phyloP scores from a whole-genome alignment of 1,140 invertebrate species.

The Muscidifurax raptorellus region DNA sequence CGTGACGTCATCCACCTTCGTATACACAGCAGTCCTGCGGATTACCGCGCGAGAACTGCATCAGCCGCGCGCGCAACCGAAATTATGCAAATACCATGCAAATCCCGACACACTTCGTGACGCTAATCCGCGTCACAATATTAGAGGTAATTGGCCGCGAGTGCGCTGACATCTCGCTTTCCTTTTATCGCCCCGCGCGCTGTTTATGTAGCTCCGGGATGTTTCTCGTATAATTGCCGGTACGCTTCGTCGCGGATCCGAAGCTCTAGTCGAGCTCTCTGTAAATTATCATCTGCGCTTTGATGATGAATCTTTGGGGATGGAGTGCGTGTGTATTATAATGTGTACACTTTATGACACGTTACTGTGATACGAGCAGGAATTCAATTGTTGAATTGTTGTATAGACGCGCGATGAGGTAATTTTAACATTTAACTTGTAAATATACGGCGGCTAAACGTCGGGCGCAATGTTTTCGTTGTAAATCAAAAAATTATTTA shows the following conservation, averaged over 20 bases:
- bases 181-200: conserved; percentile 37
- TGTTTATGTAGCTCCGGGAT: conserved; percentile 8
- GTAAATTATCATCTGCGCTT: conserved; percentile 2
- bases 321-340: not conserved
- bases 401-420: too few species aligned
- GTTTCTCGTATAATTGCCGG: not conserved
- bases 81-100: conserved; percentile 75
- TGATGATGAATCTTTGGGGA: not conserved
- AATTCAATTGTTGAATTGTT: not conserved
- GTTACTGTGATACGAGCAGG: not conserved
- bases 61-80: conserved; percentile 52
- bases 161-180: conserved; percentile 60
- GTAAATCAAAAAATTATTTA: too few species aligned
- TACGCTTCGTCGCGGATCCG: not conserved
- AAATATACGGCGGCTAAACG: too few species aligned
- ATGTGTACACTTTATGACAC: not conserved
- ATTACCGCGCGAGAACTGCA: conserved; percentile 57
- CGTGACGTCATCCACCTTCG: conserved; percentile 59
- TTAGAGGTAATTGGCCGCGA: conserved; percentile 74
- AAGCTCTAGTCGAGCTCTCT: not conserved
- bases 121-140: conserved; percentile 74
- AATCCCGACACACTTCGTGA: conserved; percentile 68
- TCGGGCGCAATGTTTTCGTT: too few species aligned
- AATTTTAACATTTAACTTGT: too few species aligned
- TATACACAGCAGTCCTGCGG: conserved; percentile 31